Evolutionary conservation across 2,888 invertebrate genomes (phyloP).

Genomic region (Drosophila cracens): DNA sequence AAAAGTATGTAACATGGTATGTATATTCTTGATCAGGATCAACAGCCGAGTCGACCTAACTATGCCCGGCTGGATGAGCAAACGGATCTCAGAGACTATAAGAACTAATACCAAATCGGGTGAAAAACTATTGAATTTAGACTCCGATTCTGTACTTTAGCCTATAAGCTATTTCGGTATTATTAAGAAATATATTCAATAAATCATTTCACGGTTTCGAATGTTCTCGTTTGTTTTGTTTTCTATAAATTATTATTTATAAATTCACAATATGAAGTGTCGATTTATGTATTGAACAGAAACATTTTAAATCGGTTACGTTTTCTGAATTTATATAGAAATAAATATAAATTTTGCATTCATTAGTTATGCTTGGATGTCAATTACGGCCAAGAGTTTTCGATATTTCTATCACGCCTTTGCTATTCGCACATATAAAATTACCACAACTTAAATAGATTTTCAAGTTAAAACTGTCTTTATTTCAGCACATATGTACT

Average conservation of each 20-base stretch:
- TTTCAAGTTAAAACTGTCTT: not conserved
- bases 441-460: not conserved
- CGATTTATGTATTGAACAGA: not conserved
- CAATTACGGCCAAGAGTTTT: not conserved
- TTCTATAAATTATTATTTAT: not conserved
- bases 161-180: too few species aligned
- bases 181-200: too few species aligned
- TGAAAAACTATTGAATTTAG: accelerated
- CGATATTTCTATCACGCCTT: not conserved
- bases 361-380: too few species aligned
- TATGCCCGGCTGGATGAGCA: too few species aligned
- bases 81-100: too few species aligned
- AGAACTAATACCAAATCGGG: too few species aligned
- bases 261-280: not conserved
- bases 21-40: too few species aligned
- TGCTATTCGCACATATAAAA: not conserved
- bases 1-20: too few species aligned
- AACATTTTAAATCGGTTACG: not conserved
- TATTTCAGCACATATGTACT: not conserved
- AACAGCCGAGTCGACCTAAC: too few species aligned
- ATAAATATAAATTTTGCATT: not conserved
- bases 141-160: too few species aligned
- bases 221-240: not conserved
- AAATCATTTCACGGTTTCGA: not conserved
- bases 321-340: not conserved